phyloP scores from a whole-genome alignment of 2,797 vertebrate genomes.

The Onychomys torridus region DNA sequence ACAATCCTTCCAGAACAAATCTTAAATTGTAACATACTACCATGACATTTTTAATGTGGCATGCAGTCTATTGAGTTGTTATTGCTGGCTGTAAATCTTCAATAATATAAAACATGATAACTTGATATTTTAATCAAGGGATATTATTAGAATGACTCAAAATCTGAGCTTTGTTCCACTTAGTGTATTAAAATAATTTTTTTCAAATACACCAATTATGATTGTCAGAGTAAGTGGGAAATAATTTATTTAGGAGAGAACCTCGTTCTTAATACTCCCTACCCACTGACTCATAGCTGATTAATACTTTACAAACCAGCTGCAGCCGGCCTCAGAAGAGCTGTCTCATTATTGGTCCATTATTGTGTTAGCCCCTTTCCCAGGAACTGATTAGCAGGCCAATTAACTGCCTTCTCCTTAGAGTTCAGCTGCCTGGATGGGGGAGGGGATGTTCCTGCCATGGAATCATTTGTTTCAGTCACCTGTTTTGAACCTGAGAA shows the following conservation, averaged over 20 bases:
- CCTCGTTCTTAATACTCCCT: constrained; percentile 61
- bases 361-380: constrained; percentile 57
- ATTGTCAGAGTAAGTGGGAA: constrained; percentile 76
- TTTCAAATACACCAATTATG: constrained; percentile 73
- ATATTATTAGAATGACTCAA: constrained; percentile 64
- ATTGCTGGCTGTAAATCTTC: constrained; percentile 65
- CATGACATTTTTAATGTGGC: constrained; percentile 44
- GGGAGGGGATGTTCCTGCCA: neutral
- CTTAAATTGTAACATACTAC: constrained; percentile 25
- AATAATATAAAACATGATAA: constrained; percentile 66
- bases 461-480: neutral
- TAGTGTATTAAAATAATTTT: constrained; percentile 75
- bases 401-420: constrained; percentile 52
- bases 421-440: neutral
- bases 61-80: constrained; percentile 30
- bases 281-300: constrained; percentile 79
- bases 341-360: constrained; percentile 58
- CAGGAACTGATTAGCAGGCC: constrained; percentile 50
- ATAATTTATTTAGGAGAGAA: constrained; percentile 80
- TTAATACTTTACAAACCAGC: constrained; percentile 80
- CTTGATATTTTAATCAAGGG: constrained; percentile 74
- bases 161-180: constrained; percentile 49
- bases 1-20: constrained; percentile 30
- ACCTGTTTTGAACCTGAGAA: constrained; percentile 29
- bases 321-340: constrained; percentile 68